Evolutionary conservation across 2,888 invertebrate genomes (phyloP).

Genomic region (Miltochrista miniata): DNA sequence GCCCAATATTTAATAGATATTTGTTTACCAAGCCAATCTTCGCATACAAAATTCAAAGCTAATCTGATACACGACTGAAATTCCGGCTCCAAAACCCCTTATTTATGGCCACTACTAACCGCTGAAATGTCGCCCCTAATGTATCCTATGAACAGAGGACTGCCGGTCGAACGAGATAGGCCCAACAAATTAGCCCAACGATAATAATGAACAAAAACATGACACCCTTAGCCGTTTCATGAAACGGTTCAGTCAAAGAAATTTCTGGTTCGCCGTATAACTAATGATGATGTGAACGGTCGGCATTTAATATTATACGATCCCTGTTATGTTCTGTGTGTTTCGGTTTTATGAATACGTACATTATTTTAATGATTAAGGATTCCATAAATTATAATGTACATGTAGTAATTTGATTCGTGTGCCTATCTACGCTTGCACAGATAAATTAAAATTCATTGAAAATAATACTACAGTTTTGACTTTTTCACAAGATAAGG

Average conservation of each 20-base stretch:
- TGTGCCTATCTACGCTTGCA: no score
- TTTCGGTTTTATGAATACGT: not conserved
- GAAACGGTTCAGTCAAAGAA: slow-evolving; percentile 28
- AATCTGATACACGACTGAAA: slow-evolving; percentile 20
- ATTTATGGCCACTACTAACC: slow-evolving; percentile 21
- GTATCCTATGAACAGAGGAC: slow-evolving; percentile 20
- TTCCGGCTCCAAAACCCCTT: slow-evolving; percentile 13
- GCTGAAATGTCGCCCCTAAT: slow-evolving; percentile 23
- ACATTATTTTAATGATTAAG: no score
- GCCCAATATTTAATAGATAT: no score
- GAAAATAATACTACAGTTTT: no score
- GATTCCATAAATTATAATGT: no score
- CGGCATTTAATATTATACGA: slow-evolving; percentile 22
- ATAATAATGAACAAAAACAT: slow-evolving; percentile 38
- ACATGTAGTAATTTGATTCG: no score
- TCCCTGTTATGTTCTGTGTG: not conserved
- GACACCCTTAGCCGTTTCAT: slow-evolving; percentile 22
- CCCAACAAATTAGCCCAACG: slow-evolving; percentile 33
- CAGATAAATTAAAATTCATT: no score
- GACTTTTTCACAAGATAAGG: no score
- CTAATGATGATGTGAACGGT: slow-evolving; percentile 9
- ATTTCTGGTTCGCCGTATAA: slow-evolving; percentile 7
- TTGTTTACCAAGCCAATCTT: not conserved
- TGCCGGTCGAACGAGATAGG: slow-evolving; percentile 32
- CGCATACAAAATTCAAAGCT: not conserved